A percentile compares a stretch with the other conserved stretches of the same genome.
Conservation (phyloP, 2,113 vertebrate genomes). For the Ceyx melanurus region DNA sequence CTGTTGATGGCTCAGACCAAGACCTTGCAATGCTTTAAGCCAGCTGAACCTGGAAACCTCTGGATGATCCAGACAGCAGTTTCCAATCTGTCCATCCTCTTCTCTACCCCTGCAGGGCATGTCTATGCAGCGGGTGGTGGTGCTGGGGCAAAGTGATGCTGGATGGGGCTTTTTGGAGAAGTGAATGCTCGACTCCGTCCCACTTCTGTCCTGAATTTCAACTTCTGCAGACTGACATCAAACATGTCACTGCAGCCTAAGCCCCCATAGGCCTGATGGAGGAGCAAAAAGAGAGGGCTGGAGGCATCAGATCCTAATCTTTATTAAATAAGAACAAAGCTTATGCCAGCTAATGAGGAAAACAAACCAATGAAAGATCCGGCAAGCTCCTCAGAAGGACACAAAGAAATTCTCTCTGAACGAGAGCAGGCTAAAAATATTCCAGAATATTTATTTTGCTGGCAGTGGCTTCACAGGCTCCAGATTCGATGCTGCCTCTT, state of each 20-base stretch:
- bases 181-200: background rate
- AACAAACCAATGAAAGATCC: constrained; percentile 74
- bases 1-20: background rate
- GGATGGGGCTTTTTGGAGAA: background rate
- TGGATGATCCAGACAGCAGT: background rate
- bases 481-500: background rate
- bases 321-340: constrained; percentile 78
- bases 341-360: constrained; percentile 73
- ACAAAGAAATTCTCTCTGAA: constrained; percentile 70
- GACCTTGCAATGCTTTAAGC: background rate
- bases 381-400: constrained; percentile 64
- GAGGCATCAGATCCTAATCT: constrained; percentile 76
- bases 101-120: background rate
- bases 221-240: constrained; percentile 34
- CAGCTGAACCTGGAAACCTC: background rate
- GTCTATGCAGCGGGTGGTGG: background rate
- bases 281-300: constrained; percentile 70
- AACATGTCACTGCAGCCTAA: constrained; percentile 57
- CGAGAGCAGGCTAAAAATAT: constrained; percentile 70
- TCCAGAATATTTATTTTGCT: constrained; percentile 54
- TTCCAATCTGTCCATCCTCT: background rate
- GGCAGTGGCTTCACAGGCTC: constrained; percentile 56
- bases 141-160: rapidly evolving
- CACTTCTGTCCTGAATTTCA: constrained; percentile 52
- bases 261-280: constrained; percentile 56